These are phyloP conservation scores for Eueremaeus valkanovi DNA, from an alignment of 2,888 invertebrate genomes.

Conservation along the genomic window DNA sequence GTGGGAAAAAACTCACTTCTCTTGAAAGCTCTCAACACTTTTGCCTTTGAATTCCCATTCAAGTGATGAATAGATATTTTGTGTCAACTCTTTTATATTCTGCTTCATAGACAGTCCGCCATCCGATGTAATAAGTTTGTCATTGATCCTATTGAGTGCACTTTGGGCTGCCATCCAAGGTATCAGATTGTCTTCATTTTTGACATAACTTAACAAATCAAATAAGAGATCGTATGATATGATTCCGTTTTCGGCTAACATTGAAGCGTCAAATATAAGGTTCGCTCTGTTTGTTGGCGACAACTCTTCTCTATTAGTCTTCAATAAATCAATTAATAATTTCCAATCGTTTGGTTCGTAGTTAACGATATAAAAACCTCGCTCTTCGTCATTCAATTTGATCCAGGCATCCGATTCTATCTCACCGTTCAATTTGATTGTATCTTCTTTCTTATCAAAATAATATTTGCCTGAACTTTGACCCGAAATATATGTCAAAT, in stretches of 20 bases:
- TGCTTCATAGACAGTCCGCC: conserved; percentile 15
- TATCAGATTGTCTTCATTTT: conserved; percentile 48
- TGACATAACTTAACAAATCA: conserved; percentile 49
- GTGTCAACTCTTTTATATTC: neutral
- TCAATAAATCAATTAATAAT: conserved; percentile 52
- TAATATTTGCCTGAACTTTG: neutral
- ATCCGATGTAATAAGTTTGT: conserved; percentile 10
- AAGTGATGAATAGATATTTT: neutral
- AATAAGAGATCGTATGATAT: conserved; percentile 54
- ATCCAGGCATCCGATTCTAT: conserved; percentile 28
- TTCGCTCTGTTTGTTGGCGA: conserved; percentile 77
- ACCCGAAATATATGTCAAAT: conserved; percentile 14
- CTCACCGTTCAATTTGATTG: neutral
- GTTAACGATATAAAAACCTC: conserved; percentile 56
- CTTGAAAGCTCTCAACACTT: neutral
- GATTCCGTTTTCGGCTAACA: conserved; percentile 59
- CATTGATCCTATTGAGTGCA: conserved; percentile 56
- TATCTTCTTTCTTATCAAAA: conserved; percentile 53
- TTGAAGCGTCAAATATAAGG: conserved; percentile 73
- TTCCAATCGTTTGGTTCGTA: conserved; percentile 54
- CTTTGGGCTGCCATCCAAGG: conserved; percentile 49
- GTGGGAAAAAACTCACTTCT: conserved; percentile 24
- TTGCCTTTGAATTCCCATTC: conserved; percentile 2
- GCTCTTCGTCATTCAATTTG: conserved; percentile 68
- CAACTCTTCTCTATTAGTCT: conserved; percentile 62